Evolutionary conservation across 2,797 vertebrate species (phyloP).

Genomic region (Acomys russatus): DNA sequence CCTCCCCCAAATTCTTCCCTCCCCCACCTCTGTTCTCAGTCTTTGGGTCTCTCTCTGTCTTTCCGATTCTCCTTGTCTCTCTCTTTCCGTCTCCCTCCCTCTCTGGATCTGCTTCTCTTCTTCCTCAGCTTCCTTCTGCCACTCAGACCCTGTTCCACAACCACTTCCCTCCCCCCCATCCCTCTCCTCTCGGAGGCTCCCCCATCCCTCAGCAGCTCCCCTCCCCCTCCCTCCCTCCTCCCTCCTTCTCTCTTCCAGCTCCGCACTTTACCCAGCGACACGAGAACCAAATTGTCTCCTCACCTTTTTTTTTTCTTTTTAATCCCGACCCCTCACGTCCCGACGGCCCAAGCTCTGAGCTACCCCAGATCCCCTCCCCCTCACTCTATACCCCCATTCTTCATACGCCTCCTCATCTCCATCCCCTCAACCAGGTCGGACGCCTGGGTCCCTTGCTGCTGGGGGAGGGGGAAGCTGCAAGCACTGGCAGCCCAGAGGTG

Average conservation of each 20-base stretch:
- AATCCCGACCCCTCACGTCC: constrained; percentile 81
- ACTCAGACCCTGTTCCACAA: constrained; percentile 69
- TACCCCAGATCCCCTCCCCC: constrained; percentile 13
- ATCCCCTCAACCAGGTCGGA: constrained; percentile 67
- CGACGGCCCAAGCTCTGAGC: constrained; percentile 52
- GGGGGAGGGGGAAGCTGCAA: constrained; percentile 70
- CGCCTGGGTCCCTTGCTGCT: constrained; percentile 75
- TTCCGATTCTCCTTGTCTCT: constrained; percentile 26
- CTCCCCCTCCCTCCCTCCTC: constrained; percentile 59
- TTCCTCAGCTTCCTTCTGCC: constrained; percentile 58
- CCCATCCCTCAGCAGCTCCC: constrained; percentile 69
- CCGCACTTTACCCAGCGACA: constrained; percentile 78
- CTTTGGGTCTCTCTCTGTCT: constrained; percentile 33
- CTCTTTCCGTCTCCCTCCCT: neutral
- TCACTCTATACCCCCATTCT: constrained; percentile 51
- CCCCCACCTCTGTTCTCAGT: neutral
- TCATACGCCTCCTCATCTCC: constrained; percentile 48
- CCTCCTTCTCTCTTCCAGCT: constrained; percentile 72
- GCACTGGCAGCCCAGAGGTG: constrained; percentile 59
- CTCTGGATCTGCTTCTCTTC: neutral
- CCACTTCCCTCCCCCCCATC: constrained; percentile 60
- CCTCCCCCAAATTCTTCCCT: constrained; percentile 54
- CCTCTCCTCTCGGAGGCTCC: constrained; percentile 70
- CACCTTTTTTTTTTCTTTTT: constrained; percentile 59
- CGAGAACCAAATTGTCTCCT: constrained; percentile 82